phyloP scores from a whole-genome alignment of 37 sponge, comb jelly and placozoan genomes.

The Agelas oroides region DNA sequence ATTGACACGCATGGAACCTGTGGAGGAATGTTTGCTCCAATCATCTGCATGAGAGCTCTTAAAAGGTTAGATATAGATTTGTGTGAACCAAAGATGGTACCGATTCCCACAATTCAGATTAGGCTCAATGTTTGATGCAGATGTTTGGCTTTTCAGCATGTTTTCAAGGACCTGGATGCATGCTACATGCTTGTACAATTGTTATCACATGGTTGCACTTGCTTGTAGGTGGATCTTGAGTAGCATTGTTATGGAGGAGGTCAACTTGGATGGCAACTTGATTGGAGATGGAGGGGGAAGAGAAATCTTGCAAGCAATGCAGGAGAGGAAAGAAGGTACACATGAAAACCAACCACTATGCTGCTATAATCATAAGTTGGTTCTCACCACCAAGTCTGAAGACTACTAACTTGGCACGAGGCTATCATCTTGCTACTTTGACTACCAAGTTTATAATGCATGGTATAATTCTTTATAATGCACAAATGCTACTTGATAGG shows the following conservation, averaged over 20 bases:
- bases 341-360: background rate
- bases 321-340: slow-evolving; percentile 64
- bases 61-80: slow-evolving; percentile 33
- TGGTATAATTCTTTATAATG: too few species aligned
- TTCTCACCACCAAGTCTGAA: background rate
- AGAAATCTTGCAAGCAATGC: slow-evolving; percentile 64
- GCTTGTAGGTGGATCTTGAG: slow-evolving; percentile 49
- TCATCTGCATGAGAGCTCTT: slow-evolving; percentile 34
- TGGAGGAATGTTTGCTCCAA: slow-evolving; percentile 32
- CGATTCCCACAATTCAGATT: too few species aligned
- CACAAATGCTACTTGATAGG: too few species aligned
- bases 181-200: background rate
- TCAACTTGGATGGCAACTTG: slow-evolving; percentile 63
- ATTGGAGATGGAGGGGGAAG: slow-evolving; percentile 74
- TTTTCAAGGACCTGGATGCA: too few species aligned
- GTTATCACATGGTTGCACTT: background rate
- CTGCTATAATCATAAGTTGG: background rate
- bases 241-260: slow-evolving; percentile 51
- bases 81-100: too few species aligned
- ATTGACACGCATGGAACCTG: slow-evolving; percentile 34
- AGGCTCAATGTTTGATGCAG: too few species aligned
- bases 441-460: background rate
- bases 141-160: too few species aligned
- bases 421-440: background rate
- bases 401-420: background rate